Conservation (phyloP, 2,888 invertebrate genomes). For the Glyphotaelius pellucidus region DNA sequence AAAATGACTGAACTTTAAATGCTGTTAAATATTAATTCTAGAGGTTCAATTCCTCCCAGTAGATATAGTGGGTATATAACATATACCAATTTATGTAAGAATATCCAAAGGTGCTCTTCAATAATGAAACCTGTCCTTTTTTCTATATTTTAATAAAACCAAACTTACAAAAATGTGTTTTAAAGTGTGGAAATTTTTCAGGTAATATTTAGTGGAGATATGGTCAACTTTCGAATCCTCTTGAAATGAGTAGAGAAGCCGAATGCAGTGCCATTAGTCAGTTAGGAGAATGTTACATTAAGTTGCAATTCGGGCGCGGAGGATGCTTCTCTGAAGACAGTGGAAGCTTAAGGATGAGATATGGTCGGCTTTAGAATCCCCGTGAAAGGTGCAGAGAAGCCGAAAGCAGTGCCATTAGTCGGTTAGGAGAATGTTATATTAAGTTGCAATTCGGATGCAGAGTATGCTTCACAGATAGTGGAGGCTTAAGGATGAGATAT, state of each 20-base stretch:
- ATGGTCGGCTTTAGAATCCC: no score
- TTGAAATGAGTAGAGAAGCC: not conserved
- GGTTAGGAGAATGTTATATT: no score
- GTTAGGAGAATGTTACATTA: no score
- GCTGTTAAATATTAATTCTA: not conserved
- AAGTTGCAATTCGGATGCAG: no score
- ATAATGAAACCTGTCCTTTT: not conserved
- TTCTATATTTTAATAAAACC: not conserved
- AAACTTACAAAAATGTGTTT: not conserved
- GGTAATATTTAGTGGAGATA: not conserved
- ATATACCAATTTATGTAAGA: not conserved
- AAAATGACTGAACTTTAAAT: not conserved
- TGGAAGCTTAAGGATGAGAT: no score
- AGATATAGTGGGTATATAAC: not conserved
- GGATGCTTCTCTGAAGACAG: no score
- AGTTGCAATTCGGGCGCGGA: no score
- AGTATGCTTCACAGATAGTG: no score
- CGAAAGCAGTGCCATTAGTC: not conserved
- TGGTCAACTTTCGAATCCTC: no score
- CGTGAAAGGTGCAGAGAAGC: no score
- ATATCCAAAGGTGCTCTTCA: conserved; percentile 23
- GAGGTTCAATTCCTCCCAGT: not conserved
- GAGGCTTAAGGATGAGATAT: no score
- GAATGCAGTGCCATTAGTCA: not conserved
- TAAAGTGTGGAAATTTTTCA: not conserved